Evolutionary conservation across 2,888 invertebrate genomes (phyloP).

Genomic region (Nomada ruficornis): DNA sequence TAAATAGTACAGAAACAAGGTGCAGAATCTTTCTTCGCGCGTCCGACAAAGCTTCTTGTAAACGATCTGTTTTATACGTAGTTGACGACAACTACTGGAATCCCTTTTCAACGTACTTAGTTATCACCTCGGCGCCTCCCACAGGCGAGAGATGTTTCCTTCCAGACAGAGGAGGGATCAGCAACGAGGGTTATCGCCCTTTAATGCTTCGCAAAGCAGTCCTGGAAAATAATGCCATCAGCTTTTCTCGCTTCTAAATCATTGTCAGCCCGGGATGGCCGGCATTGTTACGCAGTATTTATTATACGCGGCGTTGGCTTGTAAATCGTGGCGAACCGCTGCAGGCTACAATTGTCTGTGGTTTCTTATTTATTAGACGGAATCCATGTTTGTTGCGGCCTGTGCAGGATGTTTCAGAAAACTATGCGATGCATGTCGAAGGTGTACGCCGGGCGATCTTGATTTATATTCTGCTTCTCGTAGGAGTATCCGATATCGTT

Average conservation of each 20-base stretch:
- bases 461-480: background rate
- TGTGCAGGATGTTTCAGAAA: background rate
- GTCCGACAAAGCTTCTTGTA: background rate
- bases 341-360: constrained; percentile 14
- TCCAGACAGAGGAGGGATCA: background rate
- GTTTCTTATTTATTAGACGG: constrained; percentile 18
- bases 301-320: constrained; percentile 25
- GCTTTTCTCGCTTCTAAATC: constrained; percentile 9
- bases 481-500: no score
- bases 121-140: constrained; percentile 30
- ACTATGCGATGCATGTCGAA: background rate
- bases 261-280: constrained; percentile 4
- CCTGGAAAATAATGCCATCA: constrained; percentile 9
- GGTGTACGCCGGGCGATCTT: no score
- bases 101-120: constrained; percentile 27
- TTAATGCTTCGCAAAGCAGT: constrained; percentile 23
- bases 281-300: constrained; percentile 46
- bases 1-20: background rate
- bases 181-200: background rate
- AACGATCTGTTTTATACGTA: constrained; percentile 8
- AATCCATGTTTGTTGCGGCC: background rate
- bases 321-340: constrained; percentile 35
- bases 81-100: background rate
- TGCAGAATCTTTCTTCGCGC: background rate
- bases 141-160: background rate